Percentiles rank a stretch among this genome's conserved stretches.
Conservation (phyloP, 2,113 vertebrate species). For the Manacus vitellinus region DNA sequence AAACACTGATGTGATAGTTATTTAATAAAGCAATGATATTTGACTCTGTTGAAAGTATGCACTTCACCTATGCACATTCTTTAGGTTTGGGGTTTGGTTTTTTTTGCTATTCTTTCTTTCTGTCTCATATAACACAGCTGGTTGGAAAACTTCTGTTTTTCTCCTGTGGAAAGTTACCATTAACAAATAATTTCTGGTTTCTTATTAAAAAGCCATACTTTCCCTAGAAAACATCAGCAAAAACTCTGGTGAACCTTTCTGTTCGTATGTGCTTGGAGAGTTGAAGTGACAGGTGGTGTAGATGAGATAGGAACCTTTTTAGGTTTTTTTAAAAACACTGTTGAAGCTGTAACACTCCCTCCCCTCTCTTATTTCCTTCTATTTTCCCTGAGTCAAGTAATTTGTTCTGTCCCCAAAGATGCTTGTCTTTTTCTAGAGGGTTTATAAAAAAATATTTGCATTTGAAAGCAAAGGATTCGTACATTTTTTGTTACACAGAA, state of each 20-base stretch:
- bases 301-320: neutral
- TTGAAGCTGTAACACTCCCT: neutral
- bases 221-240: neutral
- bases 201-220: neutral
- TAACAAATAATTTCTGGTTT: neutral
- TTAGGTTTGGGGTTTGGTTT: rapidly evolving
- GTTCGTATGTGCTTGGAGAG: neutral
- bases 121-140: neutral
- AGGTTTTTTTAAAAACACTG: neutral
- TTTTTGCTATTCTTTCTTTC: neutral
- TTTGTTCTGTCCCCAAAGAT: neutral
- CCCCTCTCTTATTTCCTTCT: neutral
- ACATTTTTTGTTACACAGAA: neutral
- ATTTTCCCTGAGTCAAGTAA: neutral
- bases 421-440: neutral
- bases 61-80: neutral
- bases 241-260: neutral
- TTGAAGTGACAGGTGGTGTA: neutral
- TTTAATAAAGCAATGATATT: neutral
- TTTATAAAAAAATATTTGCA: neutral
- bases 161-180: neutral
- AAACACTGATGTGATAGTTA: neutral
- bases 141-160: neutral
- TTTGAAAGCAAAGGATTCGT: neutral
- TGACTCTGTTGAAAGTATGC: neutral